Evolutionary conservation across 2,113 vertebrate genomes (phyloP), one percentile per base, ranked within the genome.

Genomic region (Dolichotis patagonum): DNA sequence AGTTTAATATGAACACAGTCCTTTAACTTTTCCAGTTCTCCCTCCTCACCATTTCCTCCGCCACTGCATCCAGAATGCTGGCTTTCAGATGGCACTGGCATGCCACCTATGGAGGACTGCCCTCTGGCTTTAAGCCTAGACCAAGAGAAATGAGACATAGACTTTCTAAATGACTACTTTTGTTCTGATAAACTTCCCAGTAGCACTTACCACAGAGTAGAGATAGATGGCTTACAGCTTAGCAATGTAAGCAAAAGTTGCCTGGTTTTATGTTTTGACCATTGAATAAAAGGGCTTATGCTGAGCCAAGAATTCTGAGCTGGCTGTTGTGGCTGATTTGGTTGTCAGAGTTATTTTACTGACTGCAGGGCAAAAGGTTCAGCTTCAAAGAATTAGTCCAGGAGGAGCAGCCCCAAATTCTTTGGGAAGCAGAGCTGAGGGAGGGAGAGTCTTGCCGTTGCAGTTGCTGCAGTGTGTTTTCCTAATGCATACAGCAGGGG

Each of bases 201-300:
- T 6, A 52, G 95, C 24, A 60, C 54, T 96, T 52, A 41, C 20
- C 46, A 26, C 26, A 92, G 28, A 95, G 82, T 65, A 73, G 94
- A 96, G 95, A 52, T 19, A 60, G 69, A 52, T 60, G 75, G 12
- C 32, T 82, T 91, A 26, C 77, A 90, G 52, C 35, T 85, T 73
- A 91, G 52, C 81, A 14, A 52, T 1, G 0, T 11, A 62, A 95
- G 71, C 81, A 62, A 78, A 94, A 80, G 9, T 80, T 78, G 69
- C 24, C 93, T 83, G 88, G 24, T 78, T 94, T 97, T 93, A n/a
- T 38, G 28, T 71, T 91, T 91, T 91, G 81, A 94, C 86, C 49
- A 26, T 32, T 95, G 81, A 56, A 22, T 85, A 12, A 38, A 88
- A 95, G 32, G 54, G 3, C 32, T 58, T 63, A 1, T 17, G 14